These are phyloP conservation scores for Drosophila neonasuta DNA, from an alignment of 2,888 invertebrate genomes.

Conservation along the genomic window DNA sequence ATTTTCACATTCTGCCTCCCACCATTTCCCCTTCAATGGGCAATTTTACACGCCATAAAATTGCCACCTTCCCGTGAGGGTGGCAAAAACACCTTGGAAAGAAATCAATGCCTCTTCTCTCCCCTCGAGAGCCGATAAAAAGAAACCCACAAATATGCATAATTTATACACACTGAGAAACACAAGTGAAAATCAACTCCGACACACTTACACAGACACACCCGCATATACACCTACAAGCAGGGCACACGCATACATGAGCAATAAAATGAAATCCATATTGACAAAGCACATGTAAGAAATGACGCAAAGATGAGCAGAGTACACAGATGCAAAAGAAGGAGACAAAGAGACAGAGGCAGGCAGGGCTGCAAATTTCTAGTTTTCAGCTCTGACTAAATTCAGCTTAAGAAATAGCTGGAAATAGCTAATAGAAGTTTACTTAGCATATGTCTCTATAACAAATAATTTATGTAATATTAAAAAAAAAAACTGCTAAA, in stretches of 20 bases:
- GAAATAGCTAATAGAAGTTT: too few species aligned
- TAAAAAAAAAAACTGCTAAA: too few species aligned
- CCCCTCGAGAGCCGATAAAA: slow-evolving; percentile 32
- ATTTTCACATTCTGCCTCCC: not conserved
- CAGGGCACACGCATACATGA: slow-evolving; percentile 14
- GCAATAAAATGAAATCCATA: slow-evolving; percentile 60
- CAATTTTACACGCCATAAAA: slow-evolving; percentile 70
- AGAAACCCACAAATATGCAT: slow-evolving; percentile 62
- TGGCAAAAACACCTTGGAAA: slow-evolving; percentile 18
- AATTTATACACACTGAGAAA: slow-evolving; percentile 54
- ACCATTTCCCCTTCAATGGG: slow-evolving; percentile 1
- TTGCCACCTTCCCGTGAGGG: slow-evolving; percentile 32
- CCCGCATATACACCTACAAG: not conserved
- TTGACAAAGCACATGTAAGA: slow-evolving; percentile 53
- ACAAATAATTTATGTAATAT: too few species aligned
- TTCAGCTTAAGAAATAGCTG: too few species aligned
- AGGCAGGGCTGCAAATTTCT: not conserved
- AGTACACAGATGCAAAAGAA: slow-evolving; percentile 17
- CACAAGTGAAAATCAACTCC: slow-evolving; percentile 59
- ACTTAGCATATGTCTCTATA: too few species aligned
- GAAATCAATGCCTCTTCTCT: slow-evolving; percentile 58
- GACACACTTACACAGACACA: slow-evolving; percentile 13
- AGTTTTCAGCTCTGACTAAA: not conserved
- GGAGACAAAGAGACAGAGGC: slow-evolving; percentile 1
- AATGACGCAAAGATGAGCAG: slow-evolving; percentile 10